Evolutionary conservation across 2,888 invertebrate species (phyloP), one percentile per base, ranked within the genome.

Genomic region (Chesias legatella): DNA sequence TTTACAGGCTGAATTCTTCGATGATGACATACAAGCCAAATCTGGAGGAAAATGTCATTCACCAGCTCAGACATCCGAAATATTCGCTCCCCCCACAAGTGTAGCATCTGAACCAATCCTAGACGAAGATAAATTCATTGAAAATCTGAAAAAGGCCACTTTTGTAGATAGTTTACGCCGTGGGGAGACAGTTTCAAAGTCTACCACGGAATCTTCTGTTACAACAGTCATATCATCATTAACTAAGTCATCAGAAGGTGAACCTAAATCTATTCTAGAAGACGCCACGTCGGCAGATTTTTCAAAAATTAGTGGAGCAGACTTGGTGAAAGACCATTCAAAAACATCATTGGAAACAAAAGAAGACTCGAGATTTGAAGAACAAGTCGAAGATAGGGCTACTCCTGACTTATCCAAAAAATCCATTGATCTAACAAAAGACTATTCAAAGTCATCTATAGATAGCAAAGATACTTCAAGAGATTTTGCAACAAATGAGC

Each of bases 401-500:
- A 86, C 86, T 5, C 86, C 86, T 24, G 88, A 88, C 48, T 58
- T 86, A n/a, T 88, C 88, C 0, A 88, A 88, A 43, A 88, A 86
- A 54, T 88, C 88, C 0, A 61, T 86, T 20, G 88, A 86, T 46
- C 56, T 88, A 42, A 85, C 85, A 5, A 88, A 88, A 60, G 88
- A 88, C 56, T 88, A 85, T 48, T 88, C 88, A 1, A 88, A 88
- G 56, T 88, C 88, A 9, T 88, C 88, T 17, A 85, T 88, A 27
- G 88, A 88, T 45, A 88, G 88, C 53, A 88, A 88, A 67, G 88
- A 88, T 46, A 88, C 88, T 0, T 88, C 88, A 1, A 70, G 84
- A 63, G 88, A 88, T 61, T 86, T 88, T 66, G 85, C 88, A 7
- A 86, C 88, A 7, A 88, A 88, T 56, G 88, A 88, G 54, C 44